Percentiles rank a stretch among this genome's conserved stretches.
These are phyloP conservation scores for Cygnus olor DNA, from an alignment of 2,797 vertebrate genomes.

Conservation along the genomic window DNA sequence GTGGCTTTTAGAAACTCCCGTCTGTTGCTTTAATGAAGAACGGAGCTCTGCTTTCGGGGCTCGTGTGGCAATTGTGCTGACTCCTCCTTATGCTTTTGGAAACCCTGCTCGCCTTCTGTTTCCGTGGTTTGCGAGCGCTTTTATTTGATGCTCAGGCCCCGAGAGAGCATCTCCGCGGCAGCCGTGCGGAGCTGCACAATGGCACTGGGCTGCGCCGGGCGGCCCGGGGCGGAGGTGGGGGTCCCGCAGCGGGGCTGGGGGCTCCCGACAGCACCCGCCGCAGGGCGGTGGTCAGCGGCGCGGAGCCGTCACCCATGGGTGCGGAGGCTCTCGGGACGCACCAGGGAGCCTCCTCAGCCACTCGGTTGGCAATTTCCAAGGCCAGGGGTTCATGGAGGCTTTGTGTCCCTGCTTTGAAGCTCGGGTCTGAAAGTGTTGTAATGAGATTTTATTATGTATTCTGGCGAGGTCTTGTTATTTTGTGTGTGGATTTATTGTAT, in stretches of 20 bases:
- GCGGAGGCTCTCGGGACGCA: not conserved
- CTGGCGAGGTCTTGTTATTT: conserved; percentile 66
- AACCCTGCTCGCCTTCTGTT: not conserved
- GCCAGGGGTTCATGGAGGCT: conserved; percentile 16
- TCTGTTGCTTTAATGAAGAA: not conserved
- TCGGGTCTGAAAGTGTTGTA: conserved; percentile 67
- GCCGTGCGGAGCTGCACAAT: not conserved
- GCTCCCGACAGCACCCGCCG: not conserved
- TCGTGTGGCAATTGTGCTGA: not conserved
- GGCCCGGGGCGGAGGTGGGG: not conserved
- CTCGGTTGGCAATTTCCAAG: not conserved
- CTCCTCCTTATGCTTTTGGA: not conserved
- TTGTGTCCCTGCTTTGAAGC: conserved; percentile 68
- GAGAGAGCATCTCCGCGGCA: not conserved
- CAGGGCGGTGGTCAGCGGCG: too few species aligned
- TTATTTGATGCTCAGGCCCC: not conserved
- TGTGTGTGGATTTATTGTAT: conserved; percentile 73
- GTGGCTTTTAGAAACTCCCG: not conserved
- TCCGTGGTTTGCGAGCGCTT: not conserved
- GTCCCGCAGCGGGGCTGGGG: not conserved
- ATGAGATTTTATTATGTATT: conserved; percentile 70
- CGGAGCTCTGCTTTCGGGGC: not conserved
- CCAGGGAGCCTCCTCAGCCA: not conserved
- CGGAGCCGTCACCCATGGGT: conserved; percentile 8
- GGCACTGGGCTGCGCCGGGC: not conserved